Conservation (phyloP, 2,113 vertebrate genomes). For the Nymphicus hollandicus region DNA sequence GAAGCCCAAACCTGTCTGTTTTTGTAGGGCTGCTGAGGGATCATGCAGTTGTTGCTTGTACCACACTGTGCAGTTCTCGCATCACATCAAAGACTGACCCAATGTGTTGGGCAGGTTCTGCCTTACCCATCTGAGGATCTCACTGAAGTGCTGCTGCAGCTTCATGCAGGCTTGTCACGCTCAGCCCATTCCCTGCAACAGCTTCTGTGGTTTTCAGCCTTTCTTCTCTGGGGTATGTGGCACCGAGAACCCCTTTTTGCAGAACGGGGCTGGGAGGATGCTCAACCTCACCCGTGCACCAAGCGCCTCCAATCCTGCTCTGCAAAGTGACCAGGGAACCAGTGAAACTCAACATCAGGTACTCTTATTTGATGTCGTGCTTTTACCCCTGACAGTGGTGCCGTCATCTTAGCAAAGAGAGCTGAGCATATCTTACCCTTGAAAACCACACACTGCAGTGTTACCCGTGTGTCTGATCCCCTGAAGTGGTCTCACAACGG, state of each 20-base stretch:
- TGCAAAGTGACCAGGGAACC: background rate
- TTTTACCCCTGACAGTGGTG: background rate
- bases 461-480: background rate
- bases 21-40: background rate
- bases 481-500: accelerated
- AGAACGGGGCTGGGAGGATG: accelerated
- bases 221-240: accelerated
- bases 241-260: background rate
- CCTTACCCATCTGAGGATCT: background rate
- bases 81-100: background rate
- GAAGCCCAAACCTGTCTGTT: background rate
- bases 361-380: background rate
- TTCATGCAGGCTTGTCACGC: accelerated
- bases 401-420: background rate
- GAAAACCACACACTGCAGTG: accelerated
- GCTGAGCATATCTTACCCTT: background rate
- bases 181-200: background rate
- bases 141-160: accelerated
- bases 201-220: background rate
- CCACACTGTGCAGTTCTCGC: accelerated
- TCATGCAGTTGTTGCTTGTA: background rate
- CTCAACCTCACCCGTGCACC: accelerated
- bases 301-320: background rate
- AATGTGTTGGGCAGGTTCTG: background rate
- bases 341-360: background rate